These are phyloP conservation scores for Chrysopa pallens DNA, from an alignment of 1,140 invertebrate species.

Conservation along the genomic window DNA sequence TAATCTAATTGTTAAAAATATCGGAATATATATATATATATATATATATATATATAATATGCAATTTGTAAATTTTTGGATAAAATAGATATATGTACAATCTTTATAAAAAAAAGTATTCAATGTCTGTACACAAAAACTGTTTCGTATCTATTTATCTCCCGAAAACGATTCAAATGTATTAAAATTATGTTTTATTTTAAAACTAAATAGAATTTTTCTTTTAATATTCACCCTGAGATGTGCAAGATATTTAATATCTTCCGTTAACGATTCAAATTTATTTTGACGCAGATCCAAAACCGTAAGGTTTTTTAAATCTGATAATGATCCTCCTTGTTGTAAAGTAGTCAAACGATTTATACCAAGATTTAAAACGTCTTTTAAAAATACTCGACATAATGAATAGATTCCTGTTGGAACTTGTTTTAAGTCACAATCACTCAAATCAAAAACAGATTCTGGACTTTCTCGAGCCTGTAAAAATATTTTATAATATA, in stretches of 20 bases:
- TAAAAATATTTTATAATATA: too few species aligned
- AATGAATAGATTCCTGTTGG: constrained; percentile 56
- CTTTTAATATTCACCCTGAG: constrained; percentile 28
- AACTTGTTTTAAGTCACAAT: constrained; percentile 45
- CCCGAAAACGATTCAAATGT: too few species aligned
- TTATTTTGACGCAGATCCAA: constrained; percentile 55
- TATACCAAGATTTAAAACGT: constrained; percentile 39
- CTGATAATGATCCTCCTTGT: constrained; percentile 46
- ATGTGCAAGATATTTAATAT: constrained; percentile 38
- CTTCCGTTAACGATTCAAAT: constrained; percentile 37
- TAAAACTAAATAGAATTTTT: too few species aligned
- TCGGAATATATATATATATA: too few species aligned
- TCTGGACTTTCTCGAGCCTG: constrained; percentile 57
- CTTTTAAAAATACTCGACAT: constrained; percentile 61
- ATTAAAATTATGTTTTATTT: too few species aligned
- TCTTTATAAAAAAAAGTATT: too few species aligned
- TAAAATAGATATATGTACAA: too few species aligned
- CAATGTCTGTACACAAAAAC: too few species aligned
- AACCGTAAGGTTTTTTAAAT: constrained; percentile 45
- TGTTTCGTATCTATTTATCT: too few species aligned
- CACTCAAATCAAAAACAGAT: constrained; percentile 52
- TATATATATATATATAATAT: too few species aligned
- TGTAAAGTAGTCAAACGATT: constrained; percentile 48
- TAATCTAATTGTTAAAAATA: too few species aligned
- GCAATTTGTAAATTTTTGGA: too few species aligned